Conservation (phyloP, 2,113 vertebrate genomes). For the Neodontobutis hainanensis region DNA sequence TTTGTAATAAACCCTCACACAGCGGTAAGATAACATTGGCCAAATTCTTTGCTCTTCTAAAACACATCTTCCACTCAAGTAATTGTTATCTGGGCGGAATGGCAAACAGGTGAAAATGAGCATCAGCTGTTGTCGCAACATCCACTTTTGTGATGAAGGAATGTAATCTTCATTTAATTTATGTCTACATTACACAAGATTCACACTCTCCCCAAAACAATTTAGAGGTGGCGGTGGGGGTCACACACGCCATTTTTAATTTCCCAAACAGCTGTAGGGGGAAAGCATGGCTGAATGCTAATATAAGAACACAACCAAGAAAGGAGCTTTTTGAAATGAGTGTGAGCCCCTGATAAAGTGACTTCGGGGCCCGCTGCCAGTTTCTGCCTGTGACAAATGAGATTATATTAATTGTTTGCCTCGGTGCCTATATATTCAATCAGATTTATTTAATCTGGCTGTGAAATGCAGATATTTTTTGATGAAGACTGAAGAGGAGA, state of each 20-base stretch:
- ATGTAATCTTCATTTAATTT: slow-evolving; percentile 16
- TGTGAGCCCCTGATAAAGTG: slow-evolving; percentile 31
- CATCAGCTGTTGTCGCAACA: slow-evolving; percentile 1
- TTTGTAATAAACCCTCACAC: too few species aligned
- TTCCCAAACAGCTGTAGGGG: slow-evolving; percentile 11
- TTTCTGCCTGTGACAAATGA: slow-evolving; percentile 31
- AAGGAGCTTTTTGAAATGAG: background rate
- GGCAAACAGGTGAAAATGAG: background rate
- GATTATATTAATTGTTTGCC: slow-evolving; percentile 50
- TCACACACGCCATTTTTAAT: slow-evolving; percentile 10
- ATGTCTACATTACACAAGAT: slow-evolving; percentile 19
- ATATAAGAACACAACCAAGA: background rate
- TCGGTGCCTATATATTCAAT: slow-evolving; percentile 12
- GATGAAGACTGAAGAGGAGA: background rate
- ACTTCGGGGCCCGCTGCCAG: background rate
- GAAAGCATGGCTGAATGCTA: slow-evolving; percentile 7
- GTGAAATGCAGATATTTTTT: background rate
- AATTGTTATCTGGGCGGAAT: background rate
- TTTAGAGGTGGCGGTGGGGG: background rate
- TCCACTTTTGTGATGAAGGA: slow-evolving; percentile 10
- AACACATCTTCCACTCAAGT: too few species aligned
- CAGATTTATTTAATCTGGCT: slow-evolving; percentile 14
- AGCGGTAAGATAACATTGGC: too few species aligned
- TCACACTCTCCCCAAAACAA: background rate
- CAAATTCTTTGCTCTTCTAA: background rate